These are phyloP conservation scores for Kradibia gibbosae DNA, from an alignment of 1,140 invertebrate species.

Conservation along the genomic window DNA sequence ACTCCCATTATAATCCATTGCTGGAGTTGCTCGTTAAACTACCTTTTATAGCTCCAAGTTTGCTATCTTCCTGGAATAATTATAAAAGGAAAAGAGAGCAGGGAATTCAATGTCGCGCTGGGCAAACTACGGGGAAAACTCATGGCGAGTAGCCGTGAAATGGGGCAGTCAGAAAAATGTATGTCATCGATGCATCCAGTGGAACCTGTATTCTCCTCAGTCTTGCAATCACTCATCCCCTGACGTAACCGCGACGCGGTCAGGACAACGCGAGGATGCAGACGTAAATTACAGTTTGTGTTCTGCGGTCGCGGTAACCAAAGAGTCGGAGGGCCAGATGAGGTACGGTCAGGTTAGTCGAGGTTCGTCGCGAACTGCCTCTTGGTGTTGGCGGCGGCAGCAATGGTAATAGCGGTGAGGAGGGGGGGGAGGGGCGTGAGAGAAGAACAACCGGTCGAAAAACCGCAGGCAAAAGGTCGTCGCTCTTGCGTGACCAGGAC, in stretches of 20 bases:
- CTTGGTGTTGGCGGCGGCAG: too few species aligned
- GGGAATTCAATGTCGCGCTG: not conserved
- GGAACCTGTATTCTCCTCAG: not conserved
- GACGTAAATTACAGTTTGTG: conserved; percentile 48
- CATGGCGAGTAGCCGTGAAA: not conserved
- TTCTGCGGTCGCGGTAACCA: conserved; percentile 26
- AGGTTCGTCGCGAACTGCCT: too few species aligned
- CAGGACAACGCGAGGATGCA: not conserved
- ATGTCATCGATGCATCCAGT: conserved; percentile 23
- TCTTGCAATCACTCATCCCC: not conserved
- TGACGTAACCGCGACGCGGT: not conserved
- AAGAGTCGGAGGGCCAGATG: not conserved
- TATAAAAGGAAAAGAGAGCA: not conserved
- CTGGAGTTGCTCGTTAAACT: not conserved
- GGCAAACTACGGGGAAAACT: too few species aligned
- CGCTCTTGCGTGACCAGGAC: conserved; percentile 40
- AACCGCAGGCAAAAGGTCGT: conserved; percentile 44
- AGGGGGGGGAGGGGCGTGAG: not conserved
- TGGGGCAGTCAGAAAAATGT: conserved; percentile 14
- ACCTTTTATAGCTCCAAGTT: not conserved
- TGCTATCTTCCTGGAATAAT: not conserved
- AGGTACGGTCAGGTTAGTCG: too few species aligned
- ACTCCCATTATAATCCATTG: conserved; percentile 9
- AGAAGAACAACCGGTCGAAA: not conserved
- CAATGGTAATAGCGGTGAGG: not conserved